Base-by-base conservation (phyloP, 2,797 vertebrate genomes). In the Psittacula echo region DNA sequence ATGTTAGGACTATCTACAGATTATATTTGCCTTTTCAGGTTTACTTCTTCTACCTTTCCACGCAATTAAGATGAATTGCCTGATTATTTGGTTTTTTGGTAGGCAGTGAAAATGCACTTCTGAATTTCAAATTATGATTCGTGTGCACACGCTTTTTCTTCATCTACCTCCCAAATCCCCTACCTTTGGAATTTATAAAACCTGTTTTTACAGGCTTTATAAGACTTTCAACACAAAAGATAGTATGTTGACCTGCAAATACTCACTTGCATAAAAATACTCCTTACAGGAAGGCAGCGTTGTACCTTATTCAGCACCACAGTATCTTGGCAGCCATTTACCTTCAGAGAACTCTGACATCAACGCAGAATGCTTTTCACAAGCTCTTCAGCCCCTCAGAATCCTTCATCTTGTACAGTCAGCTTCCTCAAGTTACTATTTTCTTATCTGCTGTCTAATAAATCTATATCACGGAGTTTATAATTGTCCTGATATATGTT, bases 351-450 rank as follows among this genome's bases (percentile, higher is more conserved):
- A 15, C 51, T 19, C 54, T 37, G 23, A 11, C 34, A 29, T 5
- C 1, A 2, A 17, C 20, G 8, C 2, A 29, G 17, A 61, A 21
- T 7, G 17, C 17, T 73, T 11, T 70, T 39, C 62, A 47, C 50
- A 37, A 86, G 29, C 61, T 68, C 61, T 66, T 53, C 45, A 3
- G 19, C 2, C 27, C 3, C 45, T 37, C 85, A 20, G 51, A 76
- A 6, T 72, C 64, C 47, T 85, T 85, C 51, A 45, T 19, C 51
- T n/a, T 10, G 26, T 56, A 58, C 5, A 92, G 62, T 51, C 85
- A 90, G 47, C 62, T 84, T 84, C 41, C 80, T 87, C 37, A 26
- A 89, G 81, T 87, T 87, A 77, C 72, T 93, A 21, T 87, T 89
- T 90, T 18, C 89, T 75, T 77, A 77, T 85, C 80, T 93, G 53